phyloP scores from a whole-genome alignment of 1,140 invertebrate species.

The Drosophila mojavensis region DNA sequence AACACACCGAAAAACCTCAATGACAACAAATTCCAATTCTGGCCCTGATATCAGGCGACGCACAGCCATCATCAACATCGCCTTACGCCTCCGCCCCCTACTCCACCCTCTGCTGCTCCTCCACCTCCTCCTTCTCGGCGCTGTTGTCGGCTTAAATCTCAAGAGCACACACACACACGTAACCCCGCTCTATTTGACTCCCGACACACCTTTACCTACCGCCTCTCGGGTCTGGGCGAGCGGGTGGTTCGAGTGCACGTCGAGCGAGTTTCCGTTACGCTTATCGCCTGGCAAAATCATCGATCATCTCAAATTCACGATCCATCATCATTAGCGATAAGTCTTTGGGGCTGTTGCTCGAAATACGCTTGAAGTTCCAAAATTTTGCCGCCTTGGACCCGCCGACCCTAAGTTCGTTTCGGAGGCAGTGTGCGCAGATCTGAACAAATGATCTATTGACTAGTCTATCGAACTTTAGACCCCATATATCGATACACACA shows the following conservation, averaged over 20 bases:
- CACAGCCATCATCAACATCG: conserved; percentile 3
- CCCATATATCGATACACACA: not conserved
- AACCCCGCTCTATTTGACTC: not conserved
- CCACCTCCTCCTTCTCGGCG: conserved; percentile 3
- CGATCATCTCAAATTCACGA: conserved; percentile 81
- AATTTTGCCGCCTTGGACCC: conserved; percentile 27
- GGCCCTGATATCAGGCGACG: conserved; percentile 35
- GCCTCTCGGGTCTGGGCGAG: not conserved
- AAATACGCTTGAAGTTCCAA: conserved; percentile 55
- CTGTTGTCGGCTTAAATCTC: conserved; percentile 59
- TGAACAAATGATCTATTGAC: conserved; percentile 12
- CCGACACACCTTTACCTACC: not conserved
- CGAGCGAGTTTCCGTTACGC: not conserved
- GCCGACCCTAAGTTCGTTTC: not conserved
- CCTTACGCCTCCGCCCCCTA: not conserved
- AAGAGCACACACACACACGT: conserved; percentile 43
- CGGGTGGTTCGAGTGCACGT: conserved; percentile 8
- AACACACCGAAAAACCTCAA: conserved; percentile 18
- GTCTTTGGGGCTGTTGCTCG: conserved; percentile 21
- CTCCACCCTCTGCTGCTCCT: not conserved
- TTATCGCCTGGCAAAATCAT: conserved; percentile 73
- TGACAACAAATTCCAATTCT: conserved; percentile 16
- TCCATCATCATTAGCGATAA: conserved; percentile 81
- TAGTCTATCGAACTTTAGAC: not conserved
- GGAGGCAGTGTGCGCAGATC: conserved; percentile 18